These are phyloP conservation scores for Tenthredo amoena DNA, from an alignment of 2,888 invertebrate species.

Conservation along the genomic window DNA sequence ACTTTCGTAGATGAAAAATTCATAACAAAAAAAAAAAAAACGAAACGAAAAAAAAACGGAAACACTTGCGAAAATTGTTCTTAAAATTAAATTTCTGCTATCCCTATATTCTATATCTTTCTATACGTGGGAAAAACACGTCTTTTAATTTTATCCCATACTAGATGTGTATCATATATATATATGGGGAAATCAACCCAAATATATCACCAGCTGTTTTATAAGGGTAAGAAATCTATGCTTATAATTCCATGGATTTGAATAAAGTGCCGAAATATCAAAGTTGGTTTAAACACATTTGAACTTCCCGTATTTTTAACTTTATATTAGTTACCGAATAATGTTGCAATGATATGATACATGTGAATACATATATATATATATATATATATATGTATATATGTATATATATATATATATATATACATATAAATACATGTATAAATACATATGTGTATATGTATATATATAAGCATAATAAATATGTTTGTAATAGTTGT, in stretches of 20 bases:
- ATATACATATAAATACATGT: not conserved
- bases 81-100: not conserved
- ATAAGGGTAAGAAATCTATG: constrained; percentile 27
- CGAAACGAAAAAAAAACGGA: not conserved
- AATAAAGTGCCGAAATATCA: constrained; percentile 47
- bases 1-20: not conserved
- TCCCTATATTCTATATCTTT: not conserved
- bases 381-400: not conserved
- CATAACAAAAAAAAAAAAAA: not conserved
- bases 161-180: not conserved
- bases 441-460: not conserved
- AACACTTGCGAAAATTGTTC: not conserved
- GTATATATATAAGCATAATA: not conserved
- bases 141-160: not conserved
- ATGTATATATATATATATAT: not conserved
- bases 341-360: constrained; percentile 61
- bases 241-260: constrained; percentile 50
- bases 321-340: constrained; percentile 71
- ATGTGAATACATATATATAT: not conserved
- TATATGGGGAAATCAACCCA: too few species aligned
- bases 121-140: not conserved
- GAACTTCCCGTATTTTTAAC: constrained; percentile 73
- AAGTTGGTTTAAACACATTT: constrained; percentile 56
- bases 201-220: not conserved
- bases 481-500: constrained; percentile 72